phyloP scores from a whole-genome alignment of 1,140 invertebrate genomes.

The Varroa destructor region DNA sequence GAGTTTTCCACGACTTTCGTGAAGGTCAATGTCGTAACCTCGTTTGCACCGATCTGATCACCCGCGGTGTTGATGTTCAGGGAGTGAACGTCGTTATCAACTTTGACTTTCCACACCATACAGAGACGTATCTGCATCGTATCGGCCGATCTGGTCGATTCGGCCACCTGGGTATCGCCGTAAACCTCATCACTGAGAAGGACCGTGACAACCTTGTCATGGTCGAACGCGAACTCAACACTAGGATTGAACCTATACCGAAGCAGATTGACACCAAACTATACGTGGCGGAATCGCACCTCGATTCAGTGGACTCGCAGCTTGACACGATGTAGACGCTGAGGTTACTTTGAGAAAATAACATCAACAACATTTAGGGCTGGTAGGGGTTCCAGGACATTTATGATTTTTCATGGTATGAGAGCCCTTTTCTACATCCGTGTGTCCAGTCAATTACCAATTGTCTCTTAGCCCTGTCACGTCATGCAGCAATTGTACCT shows the following conservation, averaged over 20 bases:
- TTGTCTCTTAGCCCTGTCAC: too few species aligned
- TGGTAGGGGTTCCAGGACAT: too few species aligned
- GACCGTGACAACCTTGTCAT: slow-evolving; percentile 46
- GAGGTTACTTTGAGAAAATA: too few species aligned
- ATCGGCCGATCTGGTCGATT: slow-evolving; percentile 48
- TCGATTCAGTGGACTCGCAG: slow-evolving; percentile 33
- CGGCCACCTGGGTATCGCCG: slow-evolving; percentile 47
- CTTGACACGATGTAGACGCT: too few species aligned
- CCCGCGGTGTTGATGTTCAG: slow-evolving; percentile 96
- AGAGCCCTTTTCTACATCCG: too few species aligned
- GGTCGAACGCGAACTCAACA: slow-evolving; percentile 41
- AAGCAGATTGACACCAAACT: slow-evolving; percentile 72
- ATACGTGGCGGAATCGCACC: slow-evolving; percentile 71
- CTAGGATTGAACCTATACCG: slow-evolving; percentile 3
- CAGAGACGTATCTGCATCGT: slow-evolving; percentile 49
- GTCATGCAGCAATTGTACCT: too few species aligned
- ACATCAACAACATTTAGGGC: too few species aligned
- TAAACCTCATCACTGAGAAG: slow-evolving; percentile 49
- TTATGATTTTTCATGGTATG: too few species aligned
- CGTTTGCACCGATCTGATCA: slow-evolving; percentile 85
- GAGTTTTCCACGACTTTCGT: slow-evolving; percentile 98
- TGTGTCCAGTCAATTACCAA: too few species aligned
- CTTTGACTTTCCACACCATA: slow-evolving; percentile 48
- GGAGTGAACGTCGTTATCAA: slow-evolving; percentile 79
- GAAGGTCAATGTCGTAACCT: slow-evolving; percentile 91